Evolutionary conservation across 2,888 invertebrate species (phyloP).

Genomic region (Diaphora mendica): DNA sequence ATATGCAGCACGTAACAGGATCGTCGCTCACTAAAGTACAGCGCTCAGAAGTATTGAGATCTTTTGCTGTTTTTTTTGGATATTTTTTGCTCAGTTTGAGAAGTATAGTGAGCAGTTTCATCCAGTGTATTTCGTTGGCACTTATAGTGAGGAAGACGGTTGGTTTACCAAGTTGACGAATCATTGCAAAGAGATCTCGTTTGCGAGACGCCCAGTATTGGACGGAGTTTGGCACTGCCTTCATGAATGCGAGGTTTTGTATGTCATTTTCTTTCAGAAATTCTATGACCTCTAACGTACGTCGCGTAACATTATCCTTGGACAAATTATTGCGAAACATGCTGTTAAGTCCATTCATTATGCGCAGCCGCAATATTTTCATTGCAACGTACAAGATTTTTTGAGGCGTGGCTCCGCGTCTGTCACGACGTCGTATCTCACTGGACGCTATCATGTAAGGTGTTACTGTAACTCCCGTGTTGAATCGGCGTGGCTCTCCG

Average conservation of each 20-base stretch:
- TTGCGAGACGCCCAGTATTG: conserved; percentile 64
- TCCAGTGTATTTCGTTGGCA: conserved; percentile 70
- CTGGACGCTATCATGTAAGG: conserved; percentile 65
- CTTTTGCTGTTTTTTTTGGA: conserved; percentile 29
- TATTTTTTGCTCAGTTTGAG: conserved; percentile 54
- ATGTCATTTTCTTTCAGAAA: conserved; percentile 54
- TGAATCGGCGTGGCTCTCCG: conserved; percentile 58
- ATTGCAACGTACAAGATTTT: conserved; percentile 67
- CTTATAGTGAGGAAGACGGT: conserved; percentile 59
- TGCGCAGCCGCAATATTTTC: conserved; percentile 62
- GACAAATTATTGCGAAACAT: conserved; percentile 50
- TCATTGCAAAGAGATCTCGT: conserved; percentile 60
- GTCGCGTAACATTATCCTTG: conserved; percentile 52
- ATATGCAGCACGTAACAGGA: conserved; percentile 54
- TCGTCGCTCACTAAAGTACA: conserved; percentile 52
- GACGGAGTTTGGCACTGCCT: conserved; percentile 64
- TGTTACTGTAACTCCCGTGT: conserved; percentile 54
- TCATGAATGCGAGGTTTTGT: conserved; percentile 61
- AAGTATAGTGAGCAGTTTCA: conserved; percentile 56
- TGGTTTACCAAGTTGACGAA: conserved; percentile 59
- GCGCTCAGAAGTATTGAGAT: conserved; percentile 31
- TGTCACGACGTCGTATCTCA: conserved; percentile 64
- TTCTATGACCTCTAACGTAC: conserved; percentile 54
- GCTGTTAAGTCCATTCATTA: conserved; percentile 44
- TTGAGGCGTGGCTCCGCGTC: conserved; percentile 62